Percentiles rank a stretch among this genome's conserved stretches.
phyloP scores from a whole-genome alignment of 1,140 invertebrate genomes.

The Ceratosolen fusciceps region DNA sequence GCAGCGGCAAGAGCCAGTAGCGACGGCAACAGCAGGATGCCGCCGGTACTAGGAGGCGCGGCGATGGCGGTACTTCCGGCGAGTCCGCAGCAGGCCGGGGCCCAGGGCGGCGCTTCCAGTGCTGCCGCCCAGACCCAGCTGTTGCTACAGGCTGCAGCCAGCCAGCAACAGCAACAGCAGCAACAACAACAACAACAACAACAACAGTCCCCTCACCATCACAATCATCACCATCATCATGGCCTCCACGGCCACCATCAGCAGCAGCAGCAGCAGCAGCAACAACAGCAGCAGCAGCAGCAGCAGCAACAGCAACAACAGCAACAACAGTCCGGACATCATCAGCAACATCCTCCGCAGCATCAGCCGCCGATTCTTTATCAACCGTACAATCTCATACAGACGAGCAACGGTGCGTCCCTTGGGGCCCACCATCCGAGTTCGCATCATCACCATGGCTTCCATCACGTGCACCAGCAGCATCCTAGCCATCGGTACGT shows the following conservation, averaged over 20 bases:
- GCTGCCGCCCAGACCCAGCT: conserved; percentile 59
- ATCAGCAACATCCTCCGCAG: conserved; percentile 31
- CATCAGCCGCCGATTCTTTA: conserved; percentile 5
- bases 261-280: neutral
- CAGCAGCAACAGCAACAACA: conserved; percentile 49
- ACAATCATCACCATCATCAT: neutral
- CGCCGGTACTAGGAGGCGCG: conserved; percentile 70
- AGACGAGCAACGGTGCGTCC: conserved; percentile 41
- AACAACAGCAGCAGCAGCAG: conserved; percentile 57
- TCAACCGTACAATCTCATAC: conserved; percentile 59
- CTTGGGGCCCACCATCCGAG: neutral
- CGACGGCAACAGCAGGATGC: conserved; percentile 54
- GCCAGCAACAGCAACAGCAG: conserved; percentile 49
- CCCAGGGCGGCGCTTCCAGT: conserved; percentile 57
- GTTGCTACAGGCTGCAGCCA: conserved; percentile 54
- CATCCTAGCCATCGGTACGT: conserved; percentile 52
- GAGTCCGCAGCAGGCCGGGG: conserved; percentile 69
- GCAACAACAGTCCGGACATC: conserved; percentile 65
- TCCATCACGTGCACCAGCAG: conserved; percentile 49
- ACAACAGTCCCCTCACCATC: conserved; percentile 27
- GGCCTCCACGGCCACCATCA: neutral
- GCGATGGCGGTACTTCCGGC: conserved; percentile 72
- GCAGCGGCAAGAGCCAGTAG: neutral
- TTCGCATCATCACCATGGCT: conserved; percentile 11
- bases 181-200: neutral